A percentile compares a stretch with the other conserved stretches of the same genome.
phyloP scores from a whole-genome alignment of 2,888 invertebrate species.

The Machimus rusticus region DNA sequence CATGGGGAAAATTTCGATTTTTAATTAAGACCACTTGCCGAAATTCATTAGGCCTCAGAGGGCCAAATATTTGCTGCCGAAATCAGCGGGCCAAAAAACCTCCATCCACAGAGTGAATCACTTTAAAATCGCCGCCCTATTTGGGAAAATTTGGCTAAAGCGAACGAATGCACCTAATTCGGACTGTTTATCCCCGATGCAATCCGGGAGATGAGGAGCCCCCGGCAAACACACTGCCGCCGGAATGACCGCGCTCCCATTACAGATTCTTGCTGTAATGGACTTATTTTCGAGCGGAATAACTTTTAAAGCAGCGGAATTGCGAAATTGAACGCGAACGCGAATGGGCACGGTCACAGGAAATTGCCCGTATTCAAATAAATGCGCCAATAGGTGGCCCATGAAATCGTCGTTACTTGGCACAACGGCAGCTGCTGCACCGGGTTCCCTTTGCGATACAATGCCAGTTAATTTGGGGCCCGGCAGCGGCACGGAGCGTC shows the following conservation, averaged over 20 bases:
- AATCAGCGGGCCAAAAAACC: neutral
- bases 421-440: neutral
- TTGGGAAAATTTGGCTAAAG: neutral
- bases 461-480: slow-evolving; percentile 12
- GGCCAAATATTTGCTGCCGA: neutral
- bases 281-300: neutral
- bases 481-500: neutral
- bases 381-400: neutral
- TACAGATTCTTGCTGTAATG: neutral
- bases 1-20: neutral
- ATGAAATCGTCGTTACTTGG: slow-evolving; percentile 14
- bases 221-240: neutral
- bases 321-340: neutral
- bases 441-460: neutral
- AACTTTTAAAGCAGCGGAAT: slow-evolving; percentile 17
- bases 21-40: neutral
- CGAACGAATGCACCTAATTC: neutral
- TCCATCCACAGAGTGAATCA: neutral
- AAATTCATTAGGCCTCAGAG: neutral
- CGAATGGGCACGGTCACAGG: neutral
- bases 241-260: neutral
- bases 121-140: neutral
- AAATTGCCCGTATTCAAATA: slow-evolving; percentile 26
- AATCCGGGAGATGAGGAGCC: neutral
- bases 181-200: neutral